These are phyloP conservation scores for Xestia rhomboidea DNA, from an alignment of 2,888 invertebrate species.

Conservation along the genomic window DNA sequence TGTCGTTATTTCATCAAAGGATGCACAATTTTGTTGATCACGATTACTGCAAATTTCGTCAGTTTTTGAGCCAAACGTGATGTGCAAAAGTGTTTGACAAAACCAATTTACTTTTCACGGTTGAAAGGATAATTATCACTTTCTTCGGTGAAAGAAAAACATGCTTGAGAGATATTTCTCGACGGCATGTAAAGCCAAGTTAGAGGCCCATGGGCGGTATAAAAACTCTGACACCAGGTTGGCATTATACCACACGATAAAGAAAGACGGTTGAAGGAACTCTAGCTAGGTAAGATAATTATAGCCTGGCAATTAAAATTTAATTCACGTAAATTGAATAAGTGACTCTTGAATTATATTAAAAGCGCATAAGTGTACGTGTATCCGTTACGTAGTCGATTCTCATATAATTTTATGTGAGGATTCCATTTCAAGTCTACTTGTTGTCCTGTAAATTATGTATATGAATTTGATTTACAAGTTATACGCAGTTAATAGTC, in stretches of 20 bases:
- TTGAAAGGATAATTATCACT: background rate
- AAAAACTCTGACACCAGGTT: too few relatives aligned
- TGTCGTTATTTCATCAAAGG: conserved; percentile 5
- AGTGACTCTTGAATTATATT: background rate
- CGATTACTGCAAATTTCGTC: conserved; percentile 9
- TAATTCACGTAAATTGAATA: conserved; percentile 10
- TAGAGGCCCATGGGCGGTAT: too few relatives aligned
- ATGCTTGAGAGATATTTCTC: too few relatives aligned
- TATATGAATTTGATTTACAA: background rate
- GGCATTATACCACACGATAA: too few relatives aligned
- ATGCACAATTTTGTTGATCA: conserved; percentile 23
- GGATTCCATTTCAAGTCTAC: background rate
- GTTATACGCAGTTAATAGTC: background rate
- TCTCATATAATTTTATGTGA: background rate
- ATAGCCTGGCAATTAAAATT: background rate
- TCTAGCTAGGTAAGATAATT: background rate
- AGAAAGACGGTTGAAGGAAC: background rate
- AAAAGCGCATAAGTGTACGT: background rate
- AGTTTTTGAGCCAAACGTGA: background rate
- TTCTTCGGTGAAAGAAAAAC: too few relatives aligned
- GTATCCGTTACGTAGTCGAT: background rate
- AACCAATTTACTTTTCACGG: background rate
- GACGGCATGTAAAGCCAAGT: too few relatives aligned
- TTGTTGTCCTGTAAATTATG: background rate
- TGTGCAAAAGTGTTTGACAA: background rate